Evolutionary conservation across 2,888 invertebrate genomes (phyloP), one percentile per base, ranked within the genome.

Genomic region (Aproaerema taeniolella): DNA sequence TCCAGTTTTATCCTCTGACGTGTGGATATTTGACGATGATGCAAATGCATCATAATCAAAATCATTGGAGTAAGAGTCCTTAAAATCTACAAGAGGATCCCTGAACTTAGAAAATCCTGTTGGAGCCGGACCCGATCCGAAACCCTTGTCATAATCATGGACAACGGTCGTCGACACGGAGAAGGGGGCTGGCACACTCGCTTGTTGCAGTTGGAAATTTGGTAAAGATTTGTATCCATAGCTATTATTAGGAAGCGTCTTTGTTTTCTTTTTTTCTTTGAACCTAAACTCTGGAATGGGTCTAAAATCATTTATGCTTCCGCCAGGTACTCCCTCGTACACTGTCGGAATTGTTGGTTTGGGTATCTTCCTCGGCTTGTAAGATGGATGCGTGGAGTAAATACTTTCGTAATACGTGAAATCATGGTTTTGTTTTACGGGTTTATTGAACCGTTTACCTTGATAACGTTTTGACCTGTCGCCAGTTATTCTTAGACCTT

Each of bases 381-480:
- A 61, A 30, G 58, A 60, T 12, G 29, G 37, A 2, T n/a, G n/a
- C n/a, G 35, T 12, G 1, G 67, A 47, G 39, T 75, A 83, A 28
- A 82, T 68, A 46, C 64, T 76, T 59, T 85, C 85, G 39, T 82
- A 85, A 57, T 82, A 83, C n/a, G 80, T 66, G 49, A 73, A 76
- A 48, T 83, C 83, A 29, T 57, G 50, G 1, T 58, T 50, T 7
- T 67, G 60, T 52, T 74, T 82, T n/a, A 51, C 50, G 1, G 57
- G 51, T 50, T 76, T 81, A 30, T 37, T 57, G 1, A 51, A 46
- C 43, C 59, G 61, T 42, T 74, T 76, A 11, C 13, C 13, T 2
- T 31, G 9, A 6, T 76, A 79, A 44, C 59, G 61, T 42, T 74
- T 77, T 11, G 42, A 38, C 2, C 38, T 15, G 25, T 39, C 42